Conservation (phyloP, 2,797 vertebrate species). For the Leptoclinus maculatus region DNA sequence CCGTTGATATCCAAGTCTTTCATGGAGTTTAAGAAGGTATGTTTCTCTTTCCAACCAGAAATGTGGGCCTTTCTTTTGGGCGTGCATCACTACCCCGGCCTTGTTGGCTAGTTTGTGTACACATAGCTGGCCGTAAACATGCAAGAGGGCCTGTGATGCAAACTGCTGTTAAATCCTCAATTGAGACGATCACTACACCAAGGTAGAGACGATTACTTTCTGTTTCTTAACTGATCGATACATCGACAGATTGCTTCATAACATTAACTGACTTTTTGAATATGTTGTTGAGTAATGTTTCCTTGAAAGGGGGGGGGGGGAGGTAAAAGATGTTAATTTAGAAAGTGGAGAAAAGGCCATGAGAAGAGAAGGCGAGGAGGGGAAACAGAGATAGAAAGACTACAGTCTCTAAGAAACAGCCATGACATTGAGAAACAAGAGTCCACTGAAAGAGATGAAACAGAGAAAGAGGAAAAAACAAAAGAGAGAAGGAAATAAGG, state of each 20-base stretch:
- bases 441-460: slow-evolving; percentile 25
- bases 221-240: neutral
- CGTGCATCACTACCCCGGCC: too few species aligned
- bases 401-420: neutral
- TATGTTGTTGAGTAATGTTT: neutral
- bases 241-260: neutral
- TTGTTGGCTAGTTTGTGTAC: too few species aligned
- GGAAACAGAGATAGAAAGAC: neutral
- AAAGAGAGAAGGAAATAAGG: slow-evolving; percentile 73
- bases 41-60: too few species aligned
- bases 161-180: neutral
- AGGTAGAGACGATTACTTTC: too few species aligned
- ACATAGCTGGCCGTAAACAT: too few species aligned
- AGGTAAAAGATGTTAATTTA: accelerated
- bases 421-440: neutral
- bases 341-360: neutral
- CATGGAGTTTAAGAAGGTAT: too few species aligned
- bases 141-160: too few species aligned
- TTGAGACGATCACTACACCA: neutral
- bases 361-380: neutral
- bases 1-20: too few species aligned
- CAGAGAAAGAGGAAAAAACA: slow-evolving; percentile 21
- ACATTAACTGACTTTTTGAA: neutral
- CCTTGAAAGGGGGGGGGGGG: neutral
- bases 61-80: too few species aligned